phyloP scores from a whole-genome alignment of 2,888 invertebrate species.

The Phyllotreta cruciferae region DNA sequence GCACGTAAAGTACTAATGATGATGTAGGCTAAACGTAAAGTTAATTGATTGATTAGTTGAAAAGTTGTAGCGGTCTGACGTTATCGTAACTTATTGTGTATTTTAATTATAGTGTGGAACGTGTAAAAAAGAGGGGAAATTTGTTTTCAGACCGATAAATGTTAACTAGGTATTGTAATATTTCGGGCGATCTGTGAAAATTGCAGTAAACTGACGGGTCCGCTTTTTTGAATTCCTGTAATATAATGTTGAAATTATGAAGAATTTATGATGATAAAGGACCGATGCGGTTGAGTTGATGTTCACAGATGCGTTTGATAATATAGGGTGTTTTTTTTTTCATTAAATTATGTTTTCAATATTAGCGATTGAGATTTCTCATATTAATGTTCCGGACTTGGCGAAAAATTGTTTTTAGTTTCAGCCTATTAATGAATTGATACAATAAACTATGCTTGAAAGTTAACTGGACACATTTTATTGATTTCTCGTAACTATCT shows the following conservation, averaged over 20 bases:
- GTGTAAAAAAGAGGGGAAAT: slow-evolving; percentile 37
- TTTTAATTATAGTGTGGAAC: slow-evolving; percentile 30
- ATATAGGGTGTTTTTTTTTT: slow-evolving; percentile 8
- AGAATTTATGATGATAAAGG: slow-evolving; percentile 18
- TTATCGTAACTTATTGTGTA: slow-evolving; percentile 31
- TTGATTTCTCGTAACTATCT: not conserved
- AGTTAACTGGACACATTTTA: too few relatives aligned
- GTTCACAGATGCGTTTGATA: slow-evolving; percentile 17
- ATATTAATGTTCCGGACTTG: too few relatives aligned
- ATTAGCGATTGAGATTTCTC: not conserved
- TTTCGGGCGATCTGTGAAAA: slow-evolving; percentile 47
- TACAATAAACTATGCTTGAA: too few relatives aligned
- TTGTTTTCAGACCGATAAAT: slow-evolving; percentile 49
- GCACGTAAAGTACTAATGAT: not conserved
- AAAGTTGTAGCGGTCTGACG: slow-evolving; percentile 5
- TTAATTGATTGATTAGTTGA: slow-evolving; percentile 2
- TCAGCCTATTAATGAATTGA: too few relatives aligned
- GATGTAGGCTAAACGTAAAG: not conserved
- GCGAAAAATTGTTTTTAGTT: too few relatives aligned
- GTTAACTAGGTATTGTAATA: slow-evolving; percentile 46
- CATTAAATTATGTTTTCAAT: slow-evolving; percentile 2
- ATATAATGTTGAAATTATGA: slow-evolving; percentile 46
- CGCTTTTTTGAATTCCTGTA: slow-evolving; percentile 41
- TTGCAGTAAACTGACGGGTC: slow-evolving; percentile 38
- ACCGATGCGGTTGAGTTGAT: not conserved